phyloP scores from a whole-genome alignment of 2,113 vertebrate genomes.

The Otis tarda region DNA sequence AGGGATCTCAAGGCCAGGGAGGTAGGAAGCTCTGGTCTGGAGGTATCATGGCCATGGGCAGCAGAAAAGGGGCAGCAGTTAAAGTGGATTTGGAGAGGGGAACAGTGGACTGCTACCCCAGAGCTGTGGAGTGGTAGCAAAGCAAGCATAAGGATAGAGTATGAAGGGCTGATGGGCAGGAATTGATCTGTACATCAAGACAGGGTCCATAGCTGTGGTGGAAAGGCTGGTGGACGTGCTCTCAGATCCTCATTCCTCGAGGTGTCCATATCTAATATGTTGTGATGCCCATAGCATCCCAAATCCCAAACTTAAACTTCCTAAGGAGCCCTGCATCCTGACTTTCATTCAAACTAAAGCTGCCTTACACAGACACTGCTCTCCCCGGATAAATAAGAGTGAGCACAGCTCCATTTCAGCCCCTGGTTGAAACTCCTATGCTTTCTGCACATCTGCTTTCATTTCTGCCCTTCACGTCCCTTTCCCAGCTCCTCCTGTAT shows the following conservation, averaged over 20 bases:
- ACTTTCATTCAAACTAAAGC: not conserved
- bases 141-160: not conserved
- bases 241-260: not conserved
- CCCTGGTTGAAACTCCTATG: not conserved
- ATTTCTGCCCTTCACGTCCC: not conserved
- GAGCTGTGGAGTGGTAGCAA: not conserved
- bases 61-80: not conserved
- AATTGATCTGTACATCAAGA: not conserved
- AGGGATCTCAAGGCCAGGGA: not conserved
- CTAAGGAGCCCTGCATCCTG: not conserved
- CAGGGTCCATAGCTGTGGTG: not conserved
- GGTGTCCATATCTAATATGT: not conserved
- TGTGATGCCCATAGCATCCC: not conserved
- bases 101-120: not conserved
- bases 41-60: not conserved
- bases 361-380: fast-evolving
- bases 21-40: not conserved
- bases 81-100: not conserved
- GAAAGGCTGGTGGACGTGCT: not conserved
- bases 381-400: not conserved
- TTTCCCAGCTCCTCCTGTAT: not conserved
- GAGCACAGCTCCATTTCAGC: not conserved
- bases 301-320: not conserved
- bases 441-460: not conserved
- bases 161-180: not conserved